Conservation (phyloP, 1,140 invertebrate genomes). For the Tenebrio molitor region DNA sequence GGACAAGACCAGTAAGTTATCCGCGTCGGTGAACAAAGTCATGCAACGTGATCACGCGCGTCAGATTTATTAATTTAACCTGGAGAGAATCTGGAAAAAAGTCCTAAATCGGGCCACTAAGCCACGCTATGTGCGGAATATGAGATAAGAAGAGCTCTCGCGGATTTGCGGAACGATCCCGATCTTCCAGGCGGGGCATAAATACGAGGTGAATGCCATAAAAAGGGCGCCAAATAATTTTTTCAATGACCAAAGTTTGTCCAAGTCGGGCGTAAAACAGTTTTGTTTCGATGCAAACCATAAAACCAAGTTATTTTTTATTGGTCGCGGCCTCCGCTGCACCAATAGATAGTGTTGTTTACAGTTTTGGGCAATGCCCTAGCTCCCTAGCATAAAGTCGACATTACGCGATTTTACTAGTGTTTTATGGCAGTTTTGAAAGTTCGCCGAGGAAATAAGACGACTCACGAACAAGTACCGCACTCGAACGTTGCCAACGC, state of each 20-base stretch:
- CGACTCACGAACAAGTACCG: background rate
- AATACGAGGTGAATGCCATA: background rate
- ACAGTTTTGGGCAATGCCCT: slow-evolving; percentile 25
- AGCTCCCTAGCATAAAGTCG: background rate
- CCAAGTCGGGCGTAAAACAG: background rate
- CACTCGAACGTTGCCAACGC: background rate
- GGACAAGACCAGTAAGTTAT: too few species aligned
- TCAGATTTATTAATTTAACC: slow-evolving; percentile 4
- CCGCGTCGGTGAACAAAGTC: too few species aligned
- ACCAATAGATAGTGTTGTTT: slow-evolving; percentile 13
- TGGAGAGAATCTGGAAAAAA: background rate
- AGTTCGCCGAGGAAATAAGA: background rate
- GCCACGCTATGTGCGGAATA: background rate
- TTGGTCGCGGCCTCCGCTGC: background rate
- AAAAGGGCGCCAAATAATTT: slow-evolving; percentile 4
- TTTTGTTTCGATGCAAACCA: background rate
- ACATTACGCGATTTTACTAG: background rate
- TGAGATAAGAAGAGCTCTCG: background rate
- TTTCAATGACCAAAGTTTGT: background rate
- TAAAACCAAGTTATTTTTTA: slow-evolving; percentile 1
- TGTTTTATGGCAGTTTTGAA: slow-evolving; percentile 7
- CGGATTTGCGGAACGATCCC: background rate
- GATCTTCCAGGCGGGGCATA: background rate
- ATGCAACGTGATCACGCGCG: background rate
- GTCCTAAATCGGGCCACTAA: background rate